These are phyloP conservation scores for Xanthorhoe designata DNA, from an alignment of 2,888 invertebrate species.

Conservation along the genomic window DNA sequence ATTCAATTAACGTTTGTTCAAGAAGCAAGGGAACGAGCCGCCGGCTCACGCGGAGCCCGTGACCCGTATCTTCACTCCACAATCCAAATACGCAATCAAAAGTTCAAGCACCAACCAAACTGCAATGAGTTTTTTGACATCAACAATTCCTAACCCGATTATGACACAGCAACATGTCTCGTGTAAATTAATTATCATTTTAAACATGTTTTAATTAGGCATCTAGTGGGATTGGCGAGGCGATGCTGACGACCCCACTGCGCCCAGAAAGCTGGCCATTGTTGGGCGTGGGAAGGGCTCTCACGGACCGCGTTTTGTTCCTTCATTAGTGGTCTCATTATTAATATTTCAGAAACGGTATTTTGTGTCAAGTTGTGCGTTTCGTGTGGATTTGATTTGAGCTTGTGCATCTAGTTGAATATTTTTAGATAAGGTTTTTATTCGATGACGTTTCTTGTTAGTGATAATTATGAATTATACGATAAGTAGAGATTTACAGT, in stretches of 20 bases:
- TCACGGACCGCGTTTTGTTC: slow-evolving; percentile 64
- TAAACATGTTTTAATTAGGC: slow-evolving; percentile 76
- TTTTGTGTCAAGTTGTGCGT: slow-evolving; percentile 57
- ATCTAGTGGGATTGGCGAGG: slow-evolving; percentile 55
- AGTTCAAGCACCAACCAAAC: slow-evolving; percentile 17
- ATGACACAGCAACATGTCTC: slow-evolving; percentile 48
- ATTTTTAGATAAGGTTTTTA: neutral
- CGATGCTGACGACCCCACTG: slow-evolving; percentile 51
- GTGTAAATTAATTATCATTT: slow-evolving; percentile 76
- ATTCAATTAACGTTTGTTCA: too few relatives aligned
- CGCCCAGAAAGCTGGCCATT: slow-evolving; percentile 65
- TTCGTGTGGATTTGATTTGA: slow-evolving; percentile 40
- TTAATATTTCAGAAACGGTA: slow-evolving; percentile 82
- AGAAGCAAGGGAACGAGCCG: neutral
- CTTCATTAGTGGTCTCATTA: slow-evolving; percentile 77
- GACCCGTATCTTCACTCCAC: neutral
- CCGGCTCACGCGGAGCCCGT: neutral
- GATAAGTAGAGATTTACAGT: neutral
- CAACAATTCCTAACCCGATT: slow-evolving; percentile 41
- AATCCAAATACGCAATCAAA: slow-evolving; percentile 14
- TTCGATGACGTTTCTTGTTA: neutral
- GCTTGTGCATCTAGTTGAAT: slow-evolving; percentile 12
- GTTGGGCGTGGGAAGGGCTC: slow-evolving; percentile 61
- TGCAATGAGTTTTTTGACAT: slow-evolving; percentile 45
- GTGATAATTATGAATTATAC: neutral